Percentiles rank a stretch among this genome's conserved stretches.
Conservation (phyloP, 2,797 vertebrate species). For the Gymnopithys bicolor region DNA sequence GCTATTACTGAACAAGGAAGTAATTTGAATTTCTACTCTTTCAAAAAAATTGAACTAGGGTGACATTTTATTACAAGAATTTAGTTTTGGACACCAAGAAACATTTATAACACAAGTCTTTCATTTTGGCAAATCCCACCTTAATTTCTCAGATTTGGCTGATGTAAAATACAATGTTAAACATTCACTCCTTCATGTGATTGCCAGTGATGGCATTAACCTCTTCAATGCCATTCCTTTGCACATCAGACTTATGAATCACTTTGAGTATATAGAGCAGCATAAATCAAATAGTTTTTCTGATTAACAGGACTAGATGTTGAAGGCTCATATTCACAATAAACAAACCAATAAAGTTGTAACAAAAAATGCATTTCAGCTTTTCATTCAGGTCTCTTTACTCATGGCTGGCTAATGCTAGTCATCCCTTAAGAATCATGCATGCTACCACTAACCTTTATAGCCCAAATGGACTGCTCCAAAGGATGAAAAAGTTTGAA, state of each 20-base stretch:
- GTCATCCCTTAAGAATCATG: background rate
- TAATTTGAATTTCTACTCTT: background rate
- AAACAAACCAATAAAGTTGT: background rate
- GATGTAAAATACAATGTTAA: background rate
- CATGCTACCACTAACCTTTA: constrained; percentile 86
- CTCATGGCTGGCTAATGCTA: background rate
- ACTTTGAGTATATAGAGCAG: background rate
- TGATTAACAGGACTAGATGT: background rate
- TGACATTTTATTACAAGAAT: background rate
- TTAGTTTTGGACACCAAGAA: background rate
- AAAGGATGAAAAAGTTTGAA: constrained; percentile 99
- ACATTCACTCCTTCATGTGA: background rate
- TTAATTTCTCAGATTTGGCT: background rate
- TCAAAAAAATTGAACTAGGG: background rate
- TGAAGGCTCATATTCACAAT: background rate
- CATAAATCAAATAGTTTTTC: background rate
- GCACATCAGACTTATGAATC: background rate
- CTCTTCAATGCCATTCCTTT: background rate
- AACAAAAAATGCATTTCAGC: background rate
- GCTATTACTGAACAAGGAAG: background rate
- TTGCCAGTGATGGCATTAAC: background rate
- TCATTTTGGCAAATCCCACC: background rate
- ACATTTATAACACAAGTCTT: background rate
- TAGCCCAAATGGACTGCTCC: constrained; percentile 98
- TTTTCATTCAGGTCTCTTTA: background rate